phyloP scores from a whole-genome alignment of 2,797 vertebrate species.

The Phoeniculus purpureus region DNA sequence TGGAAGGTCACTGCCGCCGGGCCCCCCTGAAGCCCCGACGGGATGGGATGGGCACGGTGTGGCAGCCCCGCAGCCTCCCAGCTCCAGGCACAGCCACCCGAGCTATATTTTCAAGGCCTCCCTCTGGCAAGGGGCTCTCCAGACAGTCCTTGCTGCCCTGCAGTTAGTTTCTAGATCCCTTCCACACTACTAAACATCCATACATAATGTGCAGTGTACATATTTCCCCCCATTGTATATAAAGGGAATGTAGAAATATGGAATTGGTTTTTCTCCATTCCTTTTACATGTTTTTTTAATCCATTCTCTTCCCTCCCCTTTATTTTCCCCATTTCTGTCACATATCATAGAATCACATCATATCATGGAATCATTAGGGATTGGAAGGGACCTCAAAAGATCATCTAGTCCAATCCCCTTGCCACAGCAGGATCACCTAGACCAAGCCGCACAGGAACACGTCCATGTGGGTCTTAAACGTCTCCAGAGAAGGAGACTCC shows the following conservation, averaged over 20 bases:
- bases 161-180: background rate
- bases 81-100: background rate
- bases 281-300: rapidly evolving
- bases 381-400: too few relatives aligned
- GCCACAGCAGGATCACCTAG: too few relatives aligned
- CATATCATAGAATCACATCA: too few relatives aligned
- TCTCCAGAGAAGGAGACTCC: too few relatives aligned
- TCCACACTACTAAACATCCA: background rate
- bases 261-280: background rate
- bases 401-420: too few relatives aligned
- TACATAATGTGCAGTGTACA: too few relatives aligned
- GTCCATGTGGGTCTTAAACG: too few relatives aligned
- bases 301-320: background rate
- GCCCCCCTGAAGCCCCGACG: background rate
- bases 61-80: background rate
- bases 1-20: slow-evolving; percentile 63
- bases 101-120: background rate
- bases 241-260: too few relatives aligned
- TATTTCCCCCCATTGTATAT: background rate
- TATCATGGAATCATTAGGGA: too few relatives aligned
- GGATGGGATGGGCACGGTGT: background rate
- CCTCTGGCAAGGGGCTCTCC: background rate
- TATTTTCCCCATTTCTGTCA: too few relatives aligned
- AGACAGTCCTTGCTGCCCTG: background rate
- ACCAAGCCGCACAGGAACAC: too few relatives aligned